phyloP scores from a whole-genome alignment of 2,797 vertebrate species.

The Enteromius thamalakanensis region DNA sequence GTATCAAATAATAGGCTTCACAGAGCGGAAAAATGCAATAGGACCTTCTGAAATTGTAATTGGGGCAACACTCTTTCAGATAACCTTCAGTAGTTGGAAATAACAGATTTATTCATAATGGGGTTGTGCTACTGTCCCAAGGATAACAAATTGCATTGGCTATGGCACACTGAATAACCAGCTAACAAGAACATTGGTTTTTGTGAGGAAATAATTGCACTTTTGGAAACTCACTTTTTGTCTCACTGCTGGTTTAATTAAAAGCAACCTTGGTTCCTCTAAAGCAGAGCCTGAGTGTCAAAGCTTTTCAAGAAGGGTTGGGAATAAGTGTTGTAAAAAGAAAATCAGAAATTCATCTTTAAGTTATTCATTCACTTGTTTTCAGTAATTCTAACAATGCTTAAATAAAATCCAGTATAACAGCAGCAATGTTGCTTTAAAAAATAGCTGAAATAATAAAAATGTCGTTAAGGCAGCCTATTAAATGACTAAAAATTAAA shows the following conservation, averaged over 20 bases:
- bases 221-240: background rate
- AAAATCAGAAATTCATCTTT: background rate
- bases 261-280: background rate
- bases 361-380: background rate
- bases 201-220: background rate
- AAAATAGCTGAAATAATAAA: background rate
- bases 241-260: background rate
- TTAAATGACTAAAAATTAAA: background rate
- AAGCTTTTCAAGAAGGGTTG: background rate
- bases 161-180: constrained; percentile 37
- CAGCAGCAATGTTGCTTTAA: background rate
- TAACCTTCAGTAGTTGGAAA: constrained; percentile 57
- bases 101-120: constrained; percentile 40
- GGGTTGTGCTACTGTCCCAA: constrained; percentile 36
- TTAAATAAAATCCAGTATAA: background rate
- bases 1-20: constrained; percentile 65
- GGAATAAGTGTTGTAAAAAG: background rate
- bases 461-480: background rate
- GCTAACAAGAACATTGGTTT: constrained; percentile 21
- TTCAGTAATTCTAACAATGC: background rate
- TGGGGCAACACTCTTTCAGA: constrained; percentile 48
- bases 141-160: constrained; percentile 23
- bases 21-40: constrained; percentile 67
- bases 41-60: constrained; percentile 64
- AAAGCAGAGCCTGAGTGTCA: too few species aligned